Evolutionary conservation across 1,140 invertebrate genomes (phyloP), one percentile per base, ranked within the genome.

Genomic region (Apocrypta bakeri): DNA sequence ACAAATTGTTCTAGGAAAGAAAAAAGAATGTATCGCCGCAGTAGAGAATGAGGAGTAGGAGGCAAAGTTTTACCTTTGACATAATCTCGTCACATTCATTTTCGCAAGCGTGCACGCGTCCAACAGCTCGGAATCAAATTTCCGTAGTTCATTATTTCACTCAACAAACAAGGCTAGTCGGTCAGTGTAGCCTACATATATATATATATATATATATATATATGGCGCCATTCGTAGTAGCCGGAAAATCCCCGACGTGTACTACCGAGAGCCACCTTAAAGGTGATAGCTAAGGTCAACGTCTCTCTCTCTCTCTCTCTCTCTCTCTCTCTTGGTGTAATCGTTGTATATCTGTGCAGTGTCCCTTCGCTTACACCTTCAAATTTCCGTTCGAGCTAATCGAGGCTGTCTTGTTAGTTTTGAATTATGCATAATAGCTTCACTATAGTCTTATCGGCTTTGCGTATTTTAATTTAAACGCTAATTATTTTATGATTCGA

Each of bases 221-320:
- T 21, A 56, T 21, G 48, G 48, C 14, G 14, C 14, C 48, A n/a
- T 17, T 21, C 7, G 17, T 56, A 56, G 48, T 56, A 56, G 48
- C 48, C 48, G 48, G 48, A 56, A 56, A 56, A 56, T 56, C 48
- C 48, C 48, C 17, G 48, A 17, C 48, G 48, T 56, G 48, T 21
- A 17, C 48, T 56, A 21, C 48, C 48, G 48, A 56, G 48, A 56
- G 48, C 48, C 17, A 56, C 48, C 48, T 56, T 56, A 56, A 56
- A 56, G 48, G 48, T 56, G 48, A 56, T 56, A 56, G 48, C 48
- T 56, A 56, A 56, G 48, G 48, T 56, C 48, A 56, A 56, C 48
- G 21, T 56, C 21, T 56, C 48, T 56, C 48, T 56, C 48, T 56
- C 48, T 21, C 48, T 42, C 40, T 42, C 40, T 42, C 40, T 42